Base-by-base conservation (phyloP, 1,140 invertebrate genomes). In the Drosophila tsacasi region DNA sequence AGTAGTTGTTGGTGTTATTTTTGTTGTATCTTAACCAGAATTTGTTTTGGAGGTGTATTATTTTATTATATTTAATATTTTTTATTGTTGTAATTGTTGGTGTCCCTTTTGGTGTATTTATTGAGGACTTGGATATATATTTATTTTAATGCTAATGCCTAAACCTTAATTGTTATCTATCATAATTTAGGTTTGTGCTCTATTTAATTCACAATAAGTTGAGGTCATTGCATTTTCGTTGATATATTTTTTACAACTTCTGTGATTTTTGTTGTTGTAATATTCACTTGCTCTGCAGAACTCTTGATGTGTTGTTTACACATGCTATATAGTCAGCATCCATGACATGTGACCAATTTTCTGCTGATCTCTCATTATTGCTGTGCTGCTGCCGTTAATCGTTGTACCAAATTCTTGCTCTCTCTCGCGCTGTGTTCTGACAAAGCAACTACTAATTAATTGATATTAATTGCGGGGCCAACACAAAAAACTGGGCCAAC, bases 391-490 rank as follows among this genome's bases (percentile, higher is more conserved):
- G 23, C 17, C 32, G 58, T 65, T 69, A 69, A 69, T 69, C 27
- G 66, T 50, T 55, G 52, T 32, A 50, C 47, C 47, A 35, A 79
- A 54, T 61, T 63, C 57, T 60, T 12, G 39, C 30, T 60, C 59
- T 60, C 63, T 62, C 10, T 17, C 19, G 44, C 39, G 58, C 39
- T 13, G 13, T 63, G 65, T 67, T 69, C 67, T 69, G 54, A 64
- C 55, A 66, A 66, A 76, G 72, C 52, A 81, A 81, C 74, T 85
- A 77, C 67, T 71, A 63, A 84, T 85, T 85, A 85, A 84, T 85
- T 85, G 76, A 64, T 81, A 80, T 85, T 85, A 84, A 78, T 84
- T 84, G 68, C 78, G 74, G 46, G 64, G 64, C 59, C 15, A 61
- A 58, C 42, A 39, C 37, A 79, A 59, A 73, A 65, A 83, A 85